Conservation (phyloP, 2,113 vertebrate genomes). For the Ciconia boyciana region DNA sequence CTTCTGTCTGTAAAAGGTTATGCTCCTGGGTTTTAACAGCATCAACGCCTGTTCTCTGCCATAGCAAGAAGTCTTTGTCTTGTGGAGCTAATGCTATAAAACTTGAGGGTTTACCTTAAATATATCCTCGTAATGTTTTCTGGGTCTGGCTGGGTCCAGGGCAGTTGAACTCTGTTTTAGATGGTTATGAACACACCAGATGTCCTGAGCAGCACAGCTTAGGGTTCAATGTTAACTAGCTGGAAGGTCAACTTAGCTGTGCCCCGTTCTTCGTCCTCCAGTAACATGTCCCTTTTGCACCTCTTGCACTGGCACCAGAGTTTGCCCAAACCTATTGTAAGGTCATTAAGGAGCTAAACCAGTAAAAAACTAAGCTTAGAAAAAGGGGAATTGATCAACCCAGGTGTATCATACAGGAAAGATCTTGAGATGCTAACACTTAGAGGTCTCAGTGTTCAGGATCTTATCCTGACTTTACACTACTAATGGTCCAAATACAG, state of each 20-base stretch:
- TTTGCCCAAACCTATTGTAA: neutral
- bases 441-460: neutral
- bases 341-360: neutral
- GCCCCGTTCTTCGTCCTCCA: rapidly evolving
- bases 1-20: neutral
- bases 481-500: neutral
- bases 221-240: neutral
- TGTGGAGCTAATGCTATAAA: neutral
- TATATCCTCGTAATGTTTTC: neutral
- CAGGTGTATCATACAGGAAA: neutral
- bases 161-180: neutral
- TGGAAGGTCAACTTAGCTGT: neutral
- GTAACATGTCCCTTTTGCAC: neutral
- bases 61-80: neutral
- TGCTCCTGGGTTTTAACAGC: neutral
- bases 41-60: neutral
- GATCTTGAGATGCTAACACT: neutral
- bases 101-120: neutral
- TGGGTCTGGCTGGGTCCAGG: neutral
- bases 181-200: neutral
- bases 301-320: neutral
- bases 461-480: neutral
- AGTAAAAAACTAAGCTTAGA: neutral
- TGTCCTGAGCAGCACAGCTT: neutral
- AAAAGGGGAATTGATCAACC: neutral